These are phyloP conservation scores for Strongylocentrotus purpuratus DNA, from an alignment of 35 echinoderm and acorn worm species.

Conservation along the genomic window DNA sequence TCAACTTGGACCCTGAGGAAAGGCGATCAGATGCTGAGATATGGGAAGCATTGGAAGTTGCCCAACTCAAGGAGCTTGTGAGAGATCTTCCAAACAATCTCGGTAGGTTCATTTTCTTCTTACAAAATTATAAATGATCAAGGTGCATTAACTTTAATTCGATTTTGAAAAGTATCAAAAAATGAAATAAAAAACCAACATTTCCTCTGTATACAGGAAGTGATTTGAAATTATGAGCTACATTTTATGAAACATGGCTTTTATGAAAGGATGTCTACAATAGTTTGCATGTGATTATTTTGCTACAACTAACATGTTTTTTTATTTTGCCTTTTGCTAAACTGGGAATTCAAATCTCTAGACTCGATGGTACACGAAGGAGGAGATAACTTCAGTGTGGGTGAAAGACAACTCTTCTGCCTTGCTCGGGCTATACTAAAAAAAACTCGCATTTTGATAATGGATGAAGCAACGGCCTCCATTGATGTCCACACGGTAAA, in stretches of 20 bases:
- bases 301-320: background rate
- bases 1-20: no score
- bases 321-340: background rate
- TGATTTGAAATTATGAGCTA: no score
- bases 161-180: no score
- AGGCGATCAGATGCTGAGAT: no score
- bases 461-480: conserved; percentile 89
- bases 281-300: no score
- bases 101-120: background rate
- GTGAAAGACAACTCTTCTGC: conserved; percentile 82
- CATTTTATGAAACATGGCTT: no score
- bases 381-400: conserved; percentile 81
- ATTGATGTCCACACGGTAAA: conserved; percentile 80
- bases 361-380: conserved; percentile 72
- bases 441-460: conserved; percentile 72
- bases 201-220: no score
- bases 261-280: no score
- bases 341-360: background rate
- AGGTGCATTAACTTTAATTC: no score
- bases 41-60: conserved; percentile 38
- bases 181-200: no score
- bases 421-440: conserved; percentile 82
- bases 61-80: conserved; percentile 47
- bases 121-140: no score
- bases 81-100: background rate